phyloP scores from a whole-genome alignment of 2,113 vertebrate genomes.

The Dasyornis broadbenti region DNA sequence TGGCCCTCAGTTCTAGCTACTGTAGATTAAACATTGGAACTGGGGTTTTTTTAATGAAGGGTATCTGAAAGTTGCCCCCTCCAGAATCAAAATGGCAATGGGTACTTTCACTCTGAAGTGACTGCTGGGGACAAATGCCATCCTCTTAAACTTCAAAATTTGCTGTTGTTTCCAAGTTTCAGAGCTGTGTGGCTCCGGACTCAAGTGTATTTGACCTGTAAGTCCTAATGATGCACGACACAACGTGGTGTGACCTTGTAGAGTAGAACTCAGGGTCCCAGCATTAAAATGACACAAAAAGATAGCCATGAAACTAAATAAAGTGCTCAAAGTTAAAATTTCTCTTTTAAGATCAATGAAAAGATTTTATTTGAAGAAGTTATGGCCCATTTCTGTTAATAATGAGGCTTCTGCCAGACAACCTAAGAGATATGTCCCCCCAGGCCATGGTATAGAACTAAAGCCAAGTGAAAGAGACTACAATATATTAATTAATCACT shows the following conservation, averaged over 20 bases:
- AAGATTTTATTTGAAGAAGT: slow-evolving; percentile 7
- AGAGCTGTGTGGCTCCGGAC: neutral
- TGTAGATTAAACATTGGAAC: neutral
- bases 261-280: neutral
- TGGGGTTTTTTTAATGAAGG: neutral
- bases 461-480: neutral
- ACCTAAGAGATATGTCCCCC: neutral
- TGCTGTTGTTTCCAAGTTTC: neutral
- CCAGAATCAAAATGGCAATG: neutral
- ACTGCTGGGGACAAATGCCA: neutral
- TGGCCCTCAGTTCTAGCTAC: neutral
- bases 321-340: slow-evolving; percentile 23
- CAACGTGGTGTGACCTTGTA: neutral
- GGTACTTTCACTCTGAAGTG: neutral
- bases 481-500: slow-evolving; percentile 7
- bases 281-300: neutral
- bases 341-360: slow-evolving; percentile 29
- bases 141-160: neutral
- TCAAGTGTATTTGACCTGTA: neutral
- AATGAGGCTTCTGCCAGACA: slow-evolving; percentile 21
- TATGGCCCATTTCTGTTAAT: slow-evolving; percentile 17
- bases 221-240: neutral
- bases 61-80: neutral
- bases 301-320: neutral
- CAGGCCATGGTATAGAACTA: neutral